Evolutionary conservation across 1,140 invertebrate genomes (phyloP), one percentile per base, ranked within the genome.

Genomic region (Diabrotica undecimpunctata): DNA sequence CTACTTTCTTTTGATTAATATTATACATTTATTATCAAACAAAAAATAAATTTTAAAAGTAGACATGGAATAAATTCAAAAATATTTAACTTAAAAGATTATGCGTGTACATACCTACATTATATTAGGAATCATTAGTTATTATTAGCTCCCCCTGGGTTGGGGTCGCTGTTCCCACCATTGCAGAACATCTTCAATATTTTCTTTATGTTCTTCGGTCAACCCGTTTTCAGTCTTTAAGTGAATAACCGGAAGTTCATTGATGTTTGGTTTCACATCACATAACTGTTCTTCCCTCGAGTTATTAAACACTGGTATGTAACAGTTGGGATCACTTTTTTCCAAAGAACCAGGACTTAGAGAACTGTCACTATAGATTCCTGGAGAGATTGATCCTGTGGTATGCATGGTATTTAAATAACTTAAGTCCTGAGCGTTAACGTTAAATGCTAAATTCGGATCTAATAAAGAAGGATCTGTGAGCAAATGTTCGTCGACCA

Each of bases 161-260:
- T 8, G 41, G 3, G 41, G 78, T 10, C 81, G 79, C 10, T 80
- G 79, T 64, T 82, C 80, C 81, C 81, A 83, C 81, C 81, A 83
- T 37, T 80, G 79, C 61, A 82, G 79, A 50, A 79, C 78, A 65
- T 82, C 77, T 55, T 80, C 79, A 74, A 81, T 80, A 66, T 72
- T 72, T 12, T 71, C 69, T 51, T 74, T 74, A 59, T 75, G 75
- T 64, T 81, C 77, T 11, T 80, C 78, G 39, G 77, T 77, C 6
- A 81, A 63, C 35, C 59, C 69, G 67, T 61, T 64, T 64, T 82
- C 78, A 35, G 75, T 59, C 56, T 70, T 69, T 7, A 72, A 53
- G 2, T 65, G 72, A 36, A 81, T 68, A 41, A 80, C 75, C 38
- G 70, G 58, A 55, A 72, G 58, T 12, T 75, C 71, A 51, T 64